A percentile compares a stretch with the other conserved stretches of the same genome.
These are phyloP conservation scores for Lethrus apterus DNA, from an alignment of 1,140 invertebrate genomes.

Conservation along the genomic window DNA sequence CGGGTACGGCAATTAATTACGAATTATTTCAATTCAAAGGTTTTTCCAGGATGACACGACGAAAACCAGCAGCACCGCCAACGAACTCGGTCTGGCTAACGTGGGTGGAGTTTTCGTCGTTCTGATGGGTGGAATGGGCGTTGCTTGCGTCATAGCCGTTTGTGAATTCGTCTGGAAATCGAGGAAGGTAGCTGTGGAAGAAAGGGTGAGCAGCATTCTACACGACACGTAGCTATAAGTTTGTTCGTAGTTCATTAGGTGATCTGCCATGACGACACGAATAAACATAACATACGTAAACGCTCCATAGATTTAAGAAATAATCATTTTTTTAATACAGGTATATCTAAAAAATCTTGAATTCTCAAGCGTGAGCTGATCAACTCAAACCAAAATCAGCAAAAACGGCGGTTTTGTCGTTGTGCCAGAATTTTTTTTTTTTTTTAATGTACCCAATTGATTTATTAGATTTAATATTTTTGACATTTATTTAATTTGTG, in stretches of 20 bases:
- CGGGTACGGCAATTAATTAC: constrained; percentile 52
- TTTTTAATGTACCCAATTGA: too few species aligned
- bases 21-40: background rate
- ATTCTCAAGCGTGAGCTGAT: too few species aligned
- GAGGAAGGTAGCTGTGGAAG: constrained; percentile 81
- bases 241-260: constrained; percentile 8
- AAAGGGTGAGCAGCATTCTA: constrained; percentile 63
- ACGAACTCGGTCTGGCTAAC: constrained; percentile 81
- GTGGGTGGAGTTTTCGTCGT: constrained; percentile 95
- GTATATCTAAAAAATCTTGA: too few species aligned
- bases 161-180: constrained; percentile 93
- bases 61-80: constrained; percentile 76
- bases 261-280: too few species aligned
- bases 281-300: too few species aligned
- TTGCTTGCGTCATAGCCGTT: constrained; percentile 80
- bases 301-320: too few species aligned
- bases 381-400: too few species aligned
- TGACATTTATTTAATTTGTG: too few species aligned
- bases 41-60: constrained; percentile 66
- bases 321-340: too few species aligned
- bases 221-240: constrained; percentile 41
- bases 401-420: too few species aligned
- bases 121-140: constrained; percentile 82
- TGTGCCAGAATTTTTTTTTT: too few species aligned
- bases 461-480: too few species aligned